phyloP scores from a whole-genome alignment of 2,113 vertebrate genomes.

The Edolisoma coerulescens region DNA sequence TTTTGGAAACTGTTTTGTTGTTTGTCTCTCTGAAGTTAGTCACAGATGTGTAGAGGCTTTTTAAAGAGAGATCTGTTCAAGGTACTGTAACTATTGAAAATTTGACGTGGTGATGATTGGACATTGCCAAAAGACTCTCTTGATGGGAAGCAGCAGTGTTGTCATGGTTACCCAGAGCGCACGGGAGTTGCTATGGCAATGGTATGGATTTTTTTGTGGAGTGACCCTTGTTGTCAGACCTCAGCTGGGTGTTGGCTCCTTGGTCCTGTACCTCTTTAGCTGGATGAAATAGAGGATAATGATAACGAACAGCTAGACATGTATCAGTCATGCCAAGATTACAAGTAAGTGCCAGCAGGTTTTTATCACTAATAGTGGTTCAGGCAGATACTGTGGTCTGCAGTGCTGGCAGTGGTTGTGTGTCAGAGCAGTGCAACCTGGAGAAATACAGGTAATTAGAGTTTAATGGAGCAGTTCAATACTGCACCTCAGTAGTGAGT shows the following conservation, averaged over 20 bases:
- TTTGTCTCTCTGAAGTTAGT: background rate
- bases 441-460: background rate
- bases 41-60: background rate
- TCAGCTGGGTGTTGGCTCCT: background rate
- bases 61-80: background rate
- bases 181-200: constrained; percentile 22
- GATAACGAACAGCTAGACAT: background rate
- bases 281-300: background rate
- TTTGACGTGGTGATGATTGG: background rate
- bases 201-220: background rate
- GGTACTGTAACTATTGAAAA: background rate
- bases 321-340: background rate
- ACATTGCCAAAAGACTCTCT: background rate
- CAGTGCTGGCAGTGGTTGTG: background rate
- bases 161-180: background rate
- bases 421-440: background rate
- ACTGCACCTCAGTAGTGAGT: background rate
- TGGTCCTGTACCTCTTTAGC: background rate
- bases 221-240: background rate
- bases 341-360: background rate
- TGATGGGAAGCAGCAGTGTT: background rate
- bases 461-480: background rate
- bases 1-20: background rate
- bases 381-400: background rate
- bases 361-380: background rate